Evolutionary conservation across 2,797 vertebrate species (phyloP), one percentile per base, ranked within the genome.

Genomic region (Girardinus metallicus): DNA sequence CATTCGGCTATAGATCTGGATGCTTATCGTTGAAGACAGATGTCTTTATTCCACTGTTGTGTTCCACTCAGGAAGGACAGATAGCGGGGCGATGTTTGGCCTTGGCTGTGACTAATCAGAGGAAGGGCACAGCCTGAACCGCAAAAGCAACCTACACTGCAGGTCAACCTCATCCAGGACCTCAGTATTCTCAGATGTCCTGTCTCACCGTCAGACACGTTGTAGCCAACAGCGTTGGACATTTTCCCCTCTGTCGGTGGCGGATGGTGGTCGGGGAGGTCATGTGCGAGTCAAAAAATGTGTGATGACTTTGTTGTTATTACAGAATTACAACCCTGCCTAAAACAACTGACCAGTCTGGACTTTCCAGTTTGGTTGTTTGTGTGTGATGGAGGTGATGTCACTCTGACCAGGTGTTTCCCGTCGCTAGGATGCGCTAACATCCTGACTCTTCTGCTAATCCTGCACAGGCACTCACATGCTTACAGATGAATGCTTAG

Each of bases 351-450:
- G 81, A 83, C 85, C 71, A 89, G 82, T 80, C 82, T 87, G 94
- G 90, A 95, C 91, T 96, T 96, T 96, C 95, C 95, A 95, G 81
- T 85, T 84, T 80, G 83, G 84, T 83, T 95, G 95, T 96, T 95
- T 95, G 90, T 95, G 89, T 94, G 89, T 84, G 55, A 81, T 64
- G 80, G 76, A 34, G 29, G 81, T 95, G 92, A 94, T 89, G 93
- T 94, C 92, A 90, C 85, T 75, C 77, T 80, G n/a, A 86, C 95
- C 95, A 96, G 96, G 94, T 96, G 96, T 93, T 96, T 96, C 96
- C 96, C 90, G 55, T 94, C 71, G 73, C 77, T 84, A 84, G 87
- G 81, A 90, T 92, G 86, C 86, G 93, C 82, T 78, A 83, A 88
- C 86, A 92, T 96, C 95, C 95, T 94, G 93, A 85, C 89, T 84